Conservation (phyloP, 2,888 invertebrate genomes). For the Dastarcus helophoroides region DNA sequence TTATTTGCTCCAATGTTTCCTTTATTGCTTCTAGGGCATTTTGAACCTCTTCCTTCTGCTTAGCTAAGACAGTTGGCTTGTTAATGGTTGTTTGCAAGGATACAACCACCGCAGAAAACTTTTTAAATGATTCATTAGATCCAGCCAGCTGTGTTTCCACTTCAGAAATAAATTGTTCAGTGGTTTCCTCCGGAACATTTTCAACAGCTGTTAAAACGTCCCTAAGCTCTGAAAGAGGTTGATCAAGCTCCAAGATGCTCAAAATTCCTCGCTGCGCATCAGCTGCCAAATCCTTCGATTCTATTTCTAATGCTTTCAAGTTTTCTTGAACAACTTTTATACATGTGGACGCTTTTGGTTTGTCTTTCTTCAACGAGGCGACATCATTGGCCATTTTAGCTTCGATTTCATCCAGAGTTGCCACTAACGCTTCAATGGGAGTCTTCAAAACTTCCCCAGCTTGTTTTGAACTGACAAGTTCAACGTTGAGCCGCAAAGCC, state of each 20-base stretch:
- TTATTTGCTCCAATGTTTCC: background rate
- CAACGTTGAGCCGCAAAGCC: no score
- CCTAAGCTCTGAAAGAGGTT: constrained; percentile 2
- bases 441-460: no score
- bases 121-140: no score
- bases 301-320: constrained; percentile 1
- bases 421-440: no score
- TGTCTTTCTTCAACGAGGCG: background rate
- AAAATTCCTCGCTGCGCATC: constrained; percentile 3
- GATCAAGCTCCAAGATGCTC: background rate
- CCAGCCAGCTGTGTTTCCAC: background rate
- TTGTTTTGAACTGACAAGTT: no score
- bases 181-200: background rate
- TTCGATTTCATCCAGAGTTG: no score
- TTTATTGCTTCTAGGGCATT: constrained; percentile 1
- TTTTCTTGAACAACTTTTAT: constrained; percentile 1
- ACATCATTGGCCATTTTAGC: background rate
- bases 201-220: constrained; percentile 2
- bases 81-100: background rate
- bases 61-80: background rate
- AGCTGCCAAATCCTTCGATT: background rate
- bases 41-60: background rate
- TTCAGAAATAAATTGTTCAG: background rate
- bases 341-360: background rate
- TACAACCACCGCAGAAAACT: background rate